Conservation (phyloP, 2,888 invertebrate species). For the Eutolmus rufibarbis region DNA sequence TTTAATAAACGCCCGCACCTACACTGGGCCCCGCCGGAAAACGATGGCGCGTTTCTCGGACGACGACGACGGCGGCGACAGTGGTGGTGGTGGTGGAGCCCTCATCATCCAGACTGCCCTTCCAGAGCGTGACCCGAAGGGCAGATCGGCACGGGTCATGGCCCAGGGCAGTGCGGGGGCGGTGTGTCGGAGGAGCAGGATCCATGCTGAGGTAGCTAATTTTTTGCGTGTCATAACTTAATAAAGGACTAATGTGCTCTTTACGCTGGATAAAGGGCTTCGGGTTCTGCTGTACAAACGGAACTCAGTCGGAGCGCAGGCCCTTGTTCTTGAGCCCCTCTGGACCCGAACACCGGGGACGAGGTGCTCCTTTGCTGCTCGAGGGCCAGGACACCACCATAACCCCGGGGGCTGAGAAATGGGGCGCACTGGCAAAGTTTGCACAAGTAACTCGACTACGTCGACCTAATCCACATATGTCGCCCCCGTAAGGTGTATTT, state of each 20-base stretch:
- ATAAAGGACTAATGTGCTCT: constrained; percentile 46
- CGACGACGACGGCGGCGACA: background rate
- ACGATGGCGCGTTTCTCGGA: background rate
- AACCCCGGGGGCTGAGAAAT: background rate
- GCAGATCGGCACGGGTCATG: background rate
- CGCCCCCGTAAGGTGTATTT: constrained; percentile 32
- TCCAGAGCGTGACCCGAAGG: background rate
- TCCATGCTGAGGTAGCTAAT: constrained; percentile 48
- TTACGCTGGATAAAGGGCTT: constrained; percentile 19
- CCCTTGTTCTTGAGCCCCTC: background rate
- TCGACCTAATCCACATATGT: constrained; percentile 26
- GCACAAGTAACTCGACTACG: constrained; percentile 18
- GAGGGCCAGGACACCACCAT: background rate
- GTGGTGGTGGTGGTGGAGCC: background rate
- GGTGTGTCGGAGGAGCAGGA: background rate
- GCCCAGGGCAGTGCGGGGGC: background rate
- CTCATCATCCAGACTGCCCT: background rate
- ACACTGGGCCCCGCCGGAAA: background rate
- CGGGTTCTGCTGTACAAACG: background rate
- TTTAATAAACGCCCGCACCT: constrained; percentile 33
- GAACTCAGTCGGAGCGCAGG: background rate
- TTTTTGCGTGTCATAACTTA: constrained; percentile 48
- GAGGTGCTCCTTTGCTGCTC: background rate
- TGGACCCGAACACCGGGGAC: background rate
- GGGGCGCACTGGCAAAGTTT: background rate